Base-by-base conservation (phyloP, 2,888 invertebrate genomes). In the Drosophila cracens region DNA sequence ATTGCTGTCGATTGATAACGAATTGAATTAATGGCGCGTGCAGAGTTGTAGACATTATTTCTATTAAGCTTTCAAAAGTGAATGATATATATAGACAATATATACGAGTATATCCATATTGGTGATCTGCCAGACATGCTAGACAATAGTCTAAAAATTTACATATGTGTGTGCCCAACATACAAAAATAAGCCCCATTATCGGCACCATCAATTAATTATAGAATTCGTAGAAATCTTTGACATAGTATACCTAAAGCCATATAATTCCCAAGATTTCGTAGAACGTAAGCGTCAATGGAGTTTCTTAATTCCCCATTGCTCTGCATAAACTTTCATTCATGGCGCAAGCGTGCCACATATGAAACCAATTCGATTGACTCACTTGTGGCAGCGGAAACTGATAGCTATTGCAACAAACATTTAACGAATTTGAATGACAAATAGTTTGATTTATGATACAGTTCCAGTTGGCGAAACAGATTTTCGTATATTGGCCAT, bases 401-500 rank as follows among this genome's bases (percentile, higher is more conserved):
- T 38, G 57, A 36, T 38, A 51, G 62, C 51, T 43, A 21, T 58
- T 33, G 70, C 77, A 77, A 77, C 66, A 68, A 65, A 16, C 43
- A 48, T 67, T 64, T 51, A 67, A 67, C 61, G 64, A 70, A 73
- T 65, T 72, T 65, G 65, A 78, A 68, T 78, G 74, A 82, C 65
- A 81, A 74, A 81, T 61, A 48, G 51, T 21, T 40, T 63, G 34
- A 60, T 46, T 76, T 52, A 53, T 51, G 4, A 13, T n/a, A 58
- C 2, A 34, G 10, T 38, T 18, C 6, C 34, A 27, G 21, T 27
- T 38, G 34, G 27, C 43, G 21, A 43, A 18, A 29, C 1, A 56
- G 2, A 46, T 57, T 4, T 33, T 40, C 25, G 21, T 40, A 25
- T 27, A 58, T 36, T n/a, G 36, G 36, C n/a, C 4, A 54, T 54